Evolutionary conservation across 2,888 invertebrate genomes (phyloP), one percentile per base, ranked within the genome.

Genomic region (Galeopsomyia nigrocyanea): DNA sequence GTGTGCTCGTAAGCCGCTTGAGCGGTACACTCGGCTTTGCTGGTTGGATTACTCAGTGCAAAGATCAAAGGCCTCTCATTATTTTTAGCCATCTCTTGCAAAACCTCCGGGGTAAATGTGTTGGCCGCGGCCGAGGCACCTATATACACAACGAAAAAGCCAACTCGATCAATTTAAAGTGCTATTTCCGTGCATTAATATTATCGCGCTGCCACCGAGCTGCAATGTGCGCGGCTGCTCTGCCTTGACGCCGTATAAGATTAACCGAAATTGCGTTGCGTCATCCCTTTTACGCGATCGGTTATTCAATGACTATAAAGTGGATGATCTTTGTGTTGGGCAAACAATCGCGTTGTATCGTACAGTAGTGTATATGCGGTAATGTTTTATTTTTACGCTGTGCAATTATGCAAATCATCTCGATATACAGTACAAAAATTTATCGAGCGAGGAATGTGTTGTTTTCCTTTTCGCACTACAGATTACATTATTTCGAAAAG

Each of bases 1-100:
- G 98, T 98, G 80, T 93, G 84, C n/a, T 90, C 90, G 84, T 96
- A 99, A 0, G 99, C 99, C 79, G 94, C 93, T 82, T 98, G 95
- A 2, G 99, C 98, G 0, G 99, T 99, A 85, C 99, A 99, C 87
- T 99, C 99, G 0, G 99, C 97, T 89, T 96, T 96, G 87, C 92
- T 93, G 0, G 99, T 99, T 7, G 99, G 99, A 88, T 99, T 99
- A 79, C 98, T 98, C 55, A 99, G 90, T 13, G 99, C 99, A 85
- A 99, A 99, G 77, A 99, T 93, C 78, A 99, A 91, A 0, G 99
- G 99, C 66, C 94, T 90, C 3, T 96, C 92, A 79, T 96, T 96
- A 84, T 93, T 93, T 71, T 89, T 87, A 0, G 92, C 95, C 98
- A 99, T 98, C 79, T 92, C 92, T 80, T 91, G 88, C 64, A 99